Percentiles rank a stretch among this genome's conserved stretches.
phyloP scores from a whole-genome alignment of 1,140 invertebrate genomes.

The Planococcus citri region DNA sequence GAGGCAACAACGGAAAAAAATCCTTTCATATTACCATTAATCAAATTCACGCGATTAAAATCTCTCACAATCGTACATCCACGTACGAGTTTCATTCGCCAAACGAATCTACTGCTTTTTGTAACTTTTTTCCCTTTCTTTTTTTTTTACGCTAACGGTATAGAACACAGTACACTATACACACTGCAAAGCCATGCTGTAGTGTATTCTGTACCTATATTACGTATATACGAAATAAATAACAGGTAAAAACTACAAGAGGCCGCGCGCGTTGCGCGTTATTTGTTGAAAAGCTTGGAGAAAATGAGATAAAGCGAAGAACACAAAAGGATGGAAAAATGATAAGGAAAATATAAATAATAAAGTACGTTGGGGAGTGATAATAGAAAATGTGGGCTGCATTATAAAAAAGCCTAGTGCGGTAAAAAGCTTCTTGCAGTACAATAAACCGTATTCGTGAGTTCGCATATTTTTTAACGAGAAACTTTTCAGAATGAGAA shows the following conservation, averaged over 20 bases:
- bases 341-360: conserved; percentile 20
- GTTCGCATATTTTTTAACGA: conserved; percentile 20
- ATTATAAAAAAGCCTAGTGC: conserved; percentile 1
- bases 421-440: conserved; percentile 16
- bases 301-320: conserved; percentile 17
- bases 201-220: neutral
- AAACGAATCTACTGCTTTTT: neutral
- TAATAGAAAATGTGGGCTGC: conserved; percentile 18
- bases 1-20: no score
- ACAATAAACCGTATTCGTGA: conserved; percentile 19
- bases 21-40: neutral
- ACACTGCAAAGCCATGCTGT: no score
- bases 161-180: no score
- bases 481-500: conserved; percentile 15
- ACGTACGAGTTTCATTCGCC: neutral
- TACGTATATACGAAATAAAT: neutral
- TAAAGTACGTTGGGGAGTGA: conserved; percentile 19
- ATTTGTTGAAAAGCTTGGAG: conserved; percentile 9
- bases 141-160: no score
- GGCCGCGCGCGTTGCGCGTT: neutral
- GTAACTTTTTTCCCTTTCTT: neutral
- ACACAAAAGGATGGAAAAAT: conserved; percentile 19
- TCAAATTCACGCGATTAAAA: conserved; percentile 3
- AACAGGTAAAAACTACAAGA: neutral
- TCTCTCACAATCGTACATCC: neutral